Evolutionary conservation across 2,113 vertebrate species (phyloP), one percentile per base, ranked within the genome.

Genomic region (Cottus gobio): DNA sequence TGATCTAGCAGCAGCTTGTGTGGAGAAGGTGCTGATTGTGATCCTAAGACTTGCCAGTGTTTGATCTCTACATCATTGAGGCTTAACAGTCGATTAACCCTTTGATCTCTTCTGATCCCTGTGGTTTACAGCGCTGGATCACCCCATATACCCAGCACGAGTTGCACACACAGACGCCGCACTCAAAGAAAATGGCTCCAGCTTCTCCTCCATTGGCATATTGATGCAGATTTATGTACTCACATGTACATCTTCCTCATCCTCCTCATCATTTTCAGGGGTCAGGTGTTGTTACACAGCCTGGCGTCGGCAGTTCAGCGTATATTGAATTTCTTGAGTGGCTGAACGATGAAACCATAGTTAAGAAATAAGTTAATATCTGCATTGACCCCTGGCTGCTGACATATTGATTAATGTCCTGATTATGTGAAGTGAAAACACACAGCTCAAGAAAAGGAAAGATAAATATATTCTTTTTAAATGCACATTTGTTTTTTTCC

Each of bases 41-140:
- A 90, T 93, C 84, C 0, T 68, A 77, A 54, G 61, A 44, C 57
- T 77, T 77, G 11, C 66, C 81, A 70, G 66, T 75, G 62, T 91
- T 78, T 92, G 84, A 89, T 89, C 71, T 74, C 56, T 3, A 56
- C 71, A 90, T 79, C 80, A 58, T 63, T 34, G 54, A 77, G 61
- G 84, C 85, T 90, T 80, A 85, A 80, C 82, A 82, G 74, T 78
- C 83, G 79, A 90, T 92, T 92, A 93, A 90, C 87, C 86, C 81
- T 70, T 72, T 88, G 84, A 90, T 85, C 79, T 42, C 15, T 6
- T 70, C 54, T 68, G 72, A 76, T 75, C 79, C 62, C 74, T 39
- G 24, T 8, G 48, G 62, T 75, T 70, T 75, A 58, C 68, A 46
- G n/a, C 0, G 10, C 56, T 5, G 26, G 36, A 67, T 26, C 39